These are phyloP conservation scores for human (Homo sapiens) DNA, from an alignment of 2,113 vertebrate genomes.

Conservation along the genomic window DNA sequence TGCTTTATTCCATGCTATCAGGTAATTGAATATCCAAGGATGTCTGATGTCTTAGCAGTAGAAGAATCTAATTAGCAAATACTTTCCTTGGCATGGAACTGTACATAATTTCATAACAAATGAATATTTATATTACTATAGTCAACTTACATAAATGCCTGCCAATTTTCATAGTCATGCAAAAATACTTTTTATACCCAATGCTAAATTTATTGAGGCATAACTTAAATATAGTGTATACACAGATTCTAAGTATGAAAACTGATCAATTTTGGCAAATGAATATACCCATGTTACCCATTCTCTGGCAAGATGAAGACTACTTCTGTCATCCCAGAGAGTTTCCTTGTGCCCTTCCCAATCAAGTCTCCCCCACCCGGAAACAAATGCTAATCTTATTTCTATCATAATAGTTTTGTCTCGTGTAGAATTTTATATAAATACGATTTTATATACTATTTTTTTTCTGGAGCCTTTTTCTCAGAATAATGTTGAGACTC, in stretches of 20 bases:
- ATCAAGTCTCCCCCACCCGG: background rate
- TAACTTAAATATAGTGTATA: background rate
- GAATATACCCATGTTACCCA: background rate
- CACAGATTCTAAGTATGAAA: background rate
- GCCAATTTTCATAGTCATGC: conserved; percentile 35
- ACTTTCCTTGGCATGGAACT: background rate
- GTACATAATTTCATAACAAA: background rate
- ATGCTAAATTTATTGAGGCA: conserved; percentile 13
- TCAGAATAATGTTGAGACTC: background rate
- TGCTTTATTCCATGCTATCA: background rate
- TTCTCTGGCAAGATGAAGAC: background rate
- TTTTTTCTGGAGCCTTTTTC: background rate
- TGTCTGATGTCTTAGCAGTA: background rate
- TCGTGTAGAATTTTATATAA: background rate
- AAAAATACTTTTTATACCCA: conserved; percentile 27
- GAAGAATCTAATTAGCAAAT: conserved; percentile 13
- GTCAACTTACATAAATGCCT: conserved; percentile 43
- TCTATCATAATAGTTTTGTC: background rate
- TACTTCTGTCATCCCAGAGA: background rate
- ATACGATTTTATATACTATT: background rate
- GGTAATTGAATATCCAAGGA: background rate
- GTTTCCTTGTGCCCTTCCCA: background rate
- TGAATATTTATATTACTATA: conserved; percentile 1
- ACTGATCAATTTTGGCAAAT: conserved; percentile 7
- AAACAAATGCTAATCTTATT: background rate